Conservation (phyloP, 2,888 invertebrate genomes). For the Lucinisca nassula region DNA sequence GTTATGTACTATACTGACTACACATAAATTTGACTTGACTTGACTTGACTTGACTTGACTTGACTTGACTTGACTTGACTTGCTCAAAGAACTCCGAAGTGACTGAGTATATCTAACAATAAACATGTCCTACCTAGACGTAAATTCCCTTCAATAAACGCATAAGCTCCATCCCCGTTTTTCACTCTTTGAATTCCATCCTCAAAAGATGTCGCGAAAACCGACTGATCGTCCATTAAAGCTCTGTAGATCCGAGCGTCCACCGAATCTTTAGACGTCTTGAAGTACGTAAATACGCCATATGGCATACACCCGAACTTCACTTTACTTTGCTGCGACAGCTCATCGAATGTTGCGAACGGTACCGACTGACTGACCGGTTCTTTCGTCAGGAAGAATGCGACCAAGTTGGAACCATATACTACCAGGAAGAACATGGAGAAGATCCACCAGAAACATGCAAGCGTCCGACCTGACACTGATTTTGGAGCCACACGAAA, state of each 20-base stretch:
- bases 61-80: too few species aligned
- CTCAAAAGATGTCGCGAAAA: background rate
- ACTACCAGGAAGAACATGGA: conserved; percentile 62
- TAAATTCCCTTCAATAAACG: conserved; percentile 64
- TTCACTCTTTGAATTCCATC: conserved; percentile 35
- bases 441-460: conserved; percentile 74
- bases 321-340: conserved; percentile 51
- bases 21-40: too few species aligned
- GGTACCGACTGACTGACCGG: conserved; percentile 58
- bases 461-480: conserved; percentile 66
- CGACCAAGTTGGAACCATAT: conserved; percentile 67
- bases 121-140: too few species aligned
- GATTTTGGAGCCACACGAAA: conserved; percentile 68
- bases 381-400: conserved; percentile 57
- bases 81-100: too few species aligned
- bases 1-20: too few species aligned
- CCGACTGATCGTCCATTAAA: background rate
- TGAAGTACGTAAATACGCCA: background rate
- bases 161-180: conserved; percentile 52
- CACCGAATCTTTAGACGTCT: background rate
- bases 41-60: too few species aligned
- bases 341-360: conserved; percentile 62
- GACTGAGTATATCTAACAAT: too few species aligned
- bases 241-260: background rate
- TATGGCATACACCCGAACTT: conserved; percentile 14